Base-by-base conservation (phyloP, 1,140 invertebrate species). In the Dendroctonus valens region DNA sequence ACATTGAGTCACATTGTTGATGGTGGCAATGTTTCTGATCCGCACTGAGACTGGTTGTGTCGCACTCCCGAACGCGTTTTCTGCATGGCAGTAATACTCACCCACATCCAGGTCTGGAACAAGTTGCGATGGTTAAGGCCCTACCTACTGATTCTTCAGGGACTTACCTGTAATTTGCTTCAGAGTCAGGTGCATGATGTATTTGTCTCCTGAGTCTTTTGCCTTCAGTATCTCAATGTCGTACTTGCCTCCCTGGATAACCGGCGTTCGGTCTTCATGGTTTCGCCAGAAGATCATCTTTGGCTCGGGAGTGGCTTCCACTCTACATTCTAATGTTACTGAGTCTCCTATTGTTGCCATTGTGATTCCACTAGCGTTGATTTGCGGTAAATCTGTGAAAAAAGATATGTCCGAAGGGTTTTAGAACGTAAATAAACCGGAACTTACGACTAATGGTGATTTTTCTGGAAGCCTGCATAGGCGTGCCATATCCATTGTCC, bases 401-500 rank as follows among this genome's bases (percentile, higher is more conserved):
- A 55, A 55, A n/a, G 5, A 26, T 9, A 52, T 52, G 14, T n/a
- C n/a, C n/a, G n/a, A n/a, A n/a, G n/a, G n/a, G n/a, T n/a, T n/a
- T n/a, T n/a, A n/a, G n/a, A n/a, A n/a, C n/a, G n/a, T n/a, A n/a
- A n/a, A n/a, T n/a, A n/a, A n/a, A n/a, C n/a, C n/a, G n/a, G n/a
- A n/a, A n/a, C 89, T 89, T 79, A 92, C 91, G 89, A 73, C 87
- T 91, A 54, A 92, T 90, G 59, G 85, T 86, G 65, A 92, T 87
- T 73, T 85, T 86, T 67, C 86, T 83, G 0, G 89, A 87, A 6
- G 90, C 86, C 77, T 92, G 89, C 86, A 91, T 91, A 5, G 91
- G 90, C 2, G 89, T 89, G 0, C 91, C 91, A 73, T 90, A 91
- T 5, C 91, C 90, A 75, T 93, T 93, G 79, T 92, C 90, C 0